Base-by-base conservation (phyloP, 2,888 invertebrate genomes). In the Pollenia angustigena region DNA sequence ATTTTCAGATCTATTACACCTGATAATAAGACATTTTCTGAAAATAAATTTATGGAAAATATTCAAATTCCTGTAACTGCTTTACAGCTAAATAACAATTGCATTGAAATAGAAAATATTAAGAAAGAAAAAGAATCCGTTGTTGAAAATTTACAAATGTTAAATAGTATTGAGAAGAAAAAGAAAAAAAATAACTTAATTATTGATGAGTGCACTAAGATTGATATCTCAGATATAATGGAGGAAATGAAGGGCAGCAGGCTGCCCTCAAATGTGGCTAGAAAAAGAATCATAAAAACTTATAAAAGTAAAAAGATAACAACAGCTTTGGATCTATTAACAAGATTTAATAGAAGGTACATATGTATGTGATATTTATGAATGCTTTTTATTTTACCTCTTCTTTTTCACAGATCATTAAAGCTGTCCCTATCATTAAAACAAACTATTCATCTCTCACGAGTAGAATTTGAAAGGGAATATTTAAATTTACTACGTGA, bases 401-500 rank as follows among this genome's bases (percentile, higher is more conserved):
- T 71, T 54, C 4, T 40, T 69, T 46, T 69, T 16, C 8, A 6
- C 42, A 87, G 85, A 80, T 75, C 85, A 32, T n/a, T 72, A 12
- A 78, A 68, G 68, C 18, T 84, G 14, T 42, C 62, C 11, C 18
- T 54, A 40, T 42, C 42, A 9, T 46, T 79, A 14, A 85, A 87
- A 64, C 58, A 60, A 69, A 85, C 81, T 32, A 6, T 79, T 23
- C n/a, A n/a, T 46, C n/a, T 48, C 14, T 58, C 72, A 68, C 60
- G 46, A n/a, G 16, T 69, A 52, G 62, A 85, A 64, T 76, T 79
- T 71, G 50, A 79, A 79, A 6, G 44, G 4, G 80, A 87, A 1
- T 88, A 85, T 62, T 87, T 90, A 60, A 58, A 56, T 46, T 88
- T 90, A 48, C 11, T 91, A 48, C 87, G 89, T 46, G 69, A 81